Percentiles rank a stretch among this genome's conserved stretches.
Conservation (phyloP, 2,888 invertebrate genomes). For the Epistrophe grossulariae region DNA sequence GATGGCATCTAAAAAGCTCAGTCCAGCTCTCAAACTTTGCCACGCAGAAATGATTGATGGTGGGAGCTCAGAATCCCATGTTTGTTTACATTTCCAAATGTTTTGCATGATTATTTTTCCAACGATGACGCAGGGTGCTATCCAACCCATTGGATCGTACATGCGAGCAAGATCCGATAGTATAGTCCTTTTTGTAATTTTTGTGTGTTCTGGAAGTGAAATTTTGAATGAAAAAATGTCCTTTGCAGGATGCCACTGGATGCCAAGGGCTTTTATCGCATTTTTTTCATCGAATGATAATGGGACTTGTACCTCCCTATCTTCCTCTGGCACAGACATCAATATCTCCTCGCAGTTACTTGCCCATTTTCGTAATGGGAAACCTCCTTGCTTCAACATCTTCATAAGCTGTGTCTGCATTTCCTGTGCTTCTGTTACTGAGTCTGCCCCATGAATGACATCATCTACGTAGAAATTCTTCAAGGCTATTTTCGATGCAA, state of each 20-base stretch:
- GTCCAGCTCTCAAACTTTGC: too few relatives aligned
- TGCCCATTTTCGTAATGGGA: constrained; percentile 46
- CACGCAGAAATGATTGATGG: not conserved
- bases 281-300: too few relatives aligned
- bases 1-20: too few relatives aligned
- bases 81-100: constrained; percentile 13
- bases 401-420: constrained; percentile 27
- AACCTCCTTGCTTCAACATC: constrained; percentile 30
- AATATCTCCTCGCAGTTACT: too few relatives aligned
- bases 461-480: constrained; percentile 28
- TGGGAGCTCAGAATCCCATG: constrained; percentile 26
- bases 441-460: constrained; percentile 33
- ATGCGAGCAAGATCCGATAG: too few relatives aligned
- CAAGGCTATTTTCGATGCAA: constrained; percentile 11
- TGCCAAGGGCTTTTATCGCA: too few relatives aligned
- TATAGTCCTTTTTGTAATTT: too few relatives aligned
- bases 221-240: too few relatives aligned
- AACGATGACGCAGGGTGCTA: constrained; percentile 23
- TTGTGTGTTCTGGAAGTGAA: too few relatives aligned
- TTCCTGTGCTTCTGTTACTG: constrained; percentile 8
- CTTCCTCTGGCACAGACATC: too few relatives aligned
- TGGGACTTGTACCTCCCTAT: too few relatives aligned
- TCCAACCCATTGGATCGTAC: constrained; percentile 30
- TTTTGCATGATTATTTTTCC: not conserved
- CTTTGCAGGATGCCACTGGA: too few relatives aligned